Base-by-base conservation (phyloP, 2,888 invertebrate species). In the Cosmopolites sordidus region DNA sequence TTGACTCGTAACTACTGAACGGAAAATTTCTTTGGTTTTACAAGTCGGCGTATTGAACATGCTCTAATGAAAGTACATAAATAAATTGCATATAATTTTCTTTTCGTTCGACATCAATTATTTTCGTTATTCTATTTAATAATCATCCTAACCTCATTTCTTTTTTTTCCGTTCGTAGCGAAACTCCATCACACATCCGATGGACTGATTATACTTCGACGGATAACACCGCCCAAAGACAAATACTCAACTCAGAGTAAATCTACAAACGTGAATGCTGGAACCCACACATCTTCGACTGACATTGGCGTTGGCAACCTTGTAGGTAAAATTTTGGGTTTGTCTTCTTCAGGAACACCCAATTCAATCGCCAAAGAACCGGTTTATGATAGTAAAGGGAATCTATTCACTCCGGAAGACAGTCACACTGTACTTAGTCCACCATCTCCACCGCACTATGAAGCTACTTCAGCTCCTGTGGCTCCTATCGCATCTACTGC, bases 381-480 rank as follows among this genome's bases (percentile, higher is more conserved):
- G 2, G 40, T 6, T 3, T 16, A 40, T 11, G 40, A 15, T 40
- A 14, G 40, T 5, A 40, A 16, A 5, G 40, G 17, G 8, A 16
- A 40, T 16, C 17, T 15, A 11, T 40, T 6, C 40, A 16, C 15
- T 16, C 16, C 15, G 9, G 16, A 40, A 16, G 40, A 16, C 16
- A 40, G 17, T 40, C 40, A 40, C 17, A 12, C 15, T 4, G 15
- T 4, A 6, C 22, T 53, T 12, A 44, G 16, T 22, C 46, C 46
- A 11, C 49, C 49, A 8, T 29, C 39, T n/a, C 50, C 44, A 9
- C 42, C 45, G 3, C 43, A 49, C 44, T 53, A 37, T 30, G 55
- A 58, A 6, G 45, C 33, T 27, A 9, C 9, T 5, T 12, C 45
- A n/a, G 45, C 15, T 30, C 16, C 33, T 14, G 30, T 11, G 4